Percentiles rank a stretch among this genome's conserved stretches.
These are phyloP conservation scores for Yponomeuta sedellus DNA, from an alignment of 2,888 invertebrate genomes.

Conservation along the genomic window DNA sequence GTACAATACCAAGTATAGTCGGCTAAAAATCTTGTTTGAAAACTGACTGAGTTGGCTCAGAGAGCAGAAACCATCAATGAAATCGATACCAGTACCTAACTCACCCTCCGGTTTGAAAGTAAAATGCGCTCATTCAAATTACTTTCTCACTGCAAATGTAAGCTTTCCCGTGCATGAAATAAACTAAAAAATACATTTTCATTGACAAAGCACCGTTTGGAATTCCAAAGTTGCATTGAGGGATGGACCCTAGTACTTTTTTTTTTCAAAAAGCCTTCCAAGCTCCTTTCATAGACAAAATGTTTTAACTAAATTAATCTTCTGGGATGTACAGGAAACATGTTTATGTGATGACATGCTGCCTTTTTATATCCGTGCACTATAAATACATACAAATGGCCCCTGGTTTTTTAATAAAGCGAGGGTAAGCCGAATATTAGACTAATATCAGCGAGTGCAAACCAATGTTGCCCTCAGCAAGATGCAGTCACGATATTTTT, in stretches of 20 bases:
- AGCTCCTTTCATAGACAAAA: conserved; percentile 37
- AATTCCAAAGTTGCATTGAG: conserved; percentile 23
- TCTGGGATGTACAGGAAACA: conserved; percentile 41
- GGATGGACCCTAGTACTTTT: conserved; percentile 1
- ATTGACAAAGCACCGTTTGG: conserved; percentile 13
- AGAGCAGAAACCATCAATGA: neutral
- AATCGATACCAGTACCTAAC: neutral
- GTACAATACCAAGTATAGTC: too few relatives aligned
- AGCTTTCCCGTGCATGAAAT: conserved; percentile 9
- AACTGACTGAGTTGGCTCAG: too few relatives aligned
- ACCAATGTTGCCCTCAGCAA: conserved; percentile 63
- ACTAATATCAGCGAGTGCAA: conserved; percentile 72
- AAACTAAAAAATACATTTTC: conserved; percentile 10
- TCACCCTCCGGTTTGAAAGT: conserved; percentile 6
- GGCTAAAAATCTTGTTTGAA: too few relatives aligned
- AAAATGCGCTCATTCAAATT: conserved; percentile 11
- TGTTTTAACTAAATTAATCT: conserved; percentile 70
- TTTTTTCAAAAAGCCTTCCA: neutral
- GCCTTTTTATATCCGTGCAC: conserved; percentile 41
- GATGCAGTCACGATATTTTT: conserved; percentile 48
- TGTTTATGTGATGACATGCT: conserved; percentile 48
- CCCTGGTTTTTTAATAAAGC: conserved; percentile 72
- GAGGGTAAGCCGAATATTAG: conserved; percentile 72
- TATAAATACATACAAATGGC: conserved; percentile 73
- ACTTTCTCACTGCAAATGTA: conserved; percentile 1